Conservation (phyloP, 2,888 invertebrate genomes). For the Dysmachus trigonus region DNA sequence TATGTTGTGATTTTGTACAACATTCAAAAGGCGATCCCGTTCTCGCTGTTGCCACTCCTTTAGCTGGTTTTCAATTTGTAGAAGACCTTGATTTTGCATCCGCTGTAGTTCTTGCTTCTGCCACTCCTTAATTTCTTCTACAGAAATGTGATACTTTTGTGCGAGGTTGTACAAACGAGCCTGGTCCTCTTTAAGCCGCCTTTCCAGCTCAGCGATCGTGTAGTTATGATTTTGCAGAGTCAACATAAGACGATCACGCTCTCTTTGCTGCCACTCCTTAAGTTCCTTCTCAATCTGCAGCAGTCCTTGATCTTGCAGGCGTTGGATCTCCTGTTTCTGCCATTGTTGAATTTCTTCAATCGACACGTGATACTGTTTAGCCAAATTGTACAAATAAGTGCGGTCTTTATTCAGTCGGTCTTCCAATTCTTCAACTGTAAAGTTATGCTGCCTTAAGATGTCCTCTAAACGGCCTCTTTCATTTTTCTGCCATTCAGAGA, state of each 20-base stretch:
- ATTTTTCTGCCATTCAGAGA: slow-evolving; percentile 60
- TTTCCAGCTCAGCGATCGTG: slow-evolving; percentile 61
- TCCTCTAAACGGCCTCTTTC: slow-evolving; percentile 59
- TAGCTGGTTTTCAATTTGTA: slow-evolving; percentile 54
- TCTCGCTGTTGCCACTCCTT: slow-evolving; percentile 60
- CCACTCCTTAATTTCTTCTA: slow-evolving; percentile 62
- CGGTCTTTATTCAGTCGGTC: slow-evolving; percentile 58
- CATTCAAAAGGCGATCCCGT: slow-evolving; percentile 56
- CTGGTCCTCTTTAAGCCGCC: slow-evolving; percentile 58
- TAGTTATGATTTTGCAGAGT: slow-evolving; percentile 58
- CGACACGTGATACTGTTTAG: slow-evolving; percentile 59
- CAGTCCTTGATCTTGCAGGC: slow-evolving; percentile 57
- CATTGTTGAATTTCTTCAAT: slow-evolving; percentile 61
- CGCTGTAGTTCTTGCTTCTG: slow-evolving; percentile 59
- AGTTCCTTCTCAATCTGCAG: slow-evolving; percentile 54
- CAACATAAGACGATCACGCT: slow-evolving; percentile 56
- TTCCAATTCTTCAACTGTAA: slow-evolving; percentile 56
- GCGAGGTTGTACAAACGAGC: slow-evolving; percentile 58
- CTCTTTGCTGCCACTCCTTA: slow-evolving; percentile 60
- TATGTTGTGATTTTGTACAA: slow-evolving; percentile 58
- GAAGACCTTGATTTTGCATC: slow-evolving; percentile 56
- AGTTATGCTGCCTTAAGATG: slow-evolving; percentile 58
- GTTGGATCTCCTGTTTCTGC: slow-evolving; percentile 59
- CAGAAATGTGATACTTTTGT: slow-evolving; percentile 58
- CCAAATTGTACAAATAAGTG: slow-evolving; percentile 57